These are phyloP conservation scores for Sarcophaga bullata DNA, from an alignment of 1,140 invertebrate species.

Conservation along the genomic window DNA sequence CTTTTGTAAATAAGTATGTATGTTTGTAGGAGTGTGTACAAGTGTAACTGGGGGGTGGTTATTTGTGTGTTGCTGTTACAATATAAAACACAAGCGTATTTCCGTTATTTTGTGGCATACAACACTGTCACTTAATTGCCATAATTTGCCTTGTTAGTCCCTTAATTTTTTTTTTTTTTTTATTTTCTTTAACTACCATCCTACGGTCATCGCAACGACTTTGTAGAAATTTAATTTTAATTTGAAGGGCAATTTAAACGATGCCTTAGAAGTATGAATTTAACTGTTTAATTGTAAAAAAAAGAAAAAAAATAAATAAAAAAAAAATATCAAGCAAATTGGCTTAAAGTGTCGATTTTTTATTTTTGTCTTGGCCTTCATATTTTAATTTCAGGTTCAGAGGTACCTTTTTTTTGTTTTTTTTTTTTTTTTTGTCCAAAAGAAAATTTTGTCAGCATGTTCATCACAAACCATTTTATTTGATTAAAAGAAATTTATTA, in stretches of 20 bases:
- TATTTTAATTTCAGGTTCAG: not conserved
- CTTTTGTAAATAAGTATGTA: not conserved
- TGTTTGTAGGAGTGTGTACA: not conserved
- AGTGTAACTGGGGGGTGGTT: not conserved
- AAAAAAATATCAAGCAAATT: not conserved
- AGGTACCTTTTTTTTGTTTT: no score
- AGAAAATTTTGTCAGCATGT: constrained; percentile 4
- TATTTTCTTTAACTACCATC: not conserved
- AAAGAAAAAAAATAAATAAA: not conserved
- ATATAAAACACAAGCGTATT: not conserved
- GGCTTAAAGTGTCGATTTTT: not conserved
- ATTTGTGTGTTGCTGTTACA: not conserved
- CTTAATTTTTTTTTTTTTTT: constrained; percentile 26
- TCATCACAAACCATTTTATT: not conserved
- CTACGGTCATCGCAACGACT: not conserved
- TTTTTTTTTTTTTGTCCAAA: not conserved
- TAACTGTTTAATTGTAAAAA: not conserved
- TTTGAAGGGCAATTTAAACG: no score
- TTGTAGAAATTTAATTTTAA: not conserved
- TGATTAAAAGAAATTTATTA: no score
- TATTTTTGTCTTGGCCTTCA: not conserved
- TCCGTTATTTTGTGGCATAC: constrained; percentile 38
- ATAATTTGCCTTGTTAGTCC: constrained; percentile 40
- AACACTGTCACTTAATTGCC: constrained; percentile 40
- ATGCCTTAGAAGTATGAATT: no score